Evolutionary conservation across 2,797 vertebrate species (phyloP).

Genomic region (Triplophysa yarkandensis): DNA sequence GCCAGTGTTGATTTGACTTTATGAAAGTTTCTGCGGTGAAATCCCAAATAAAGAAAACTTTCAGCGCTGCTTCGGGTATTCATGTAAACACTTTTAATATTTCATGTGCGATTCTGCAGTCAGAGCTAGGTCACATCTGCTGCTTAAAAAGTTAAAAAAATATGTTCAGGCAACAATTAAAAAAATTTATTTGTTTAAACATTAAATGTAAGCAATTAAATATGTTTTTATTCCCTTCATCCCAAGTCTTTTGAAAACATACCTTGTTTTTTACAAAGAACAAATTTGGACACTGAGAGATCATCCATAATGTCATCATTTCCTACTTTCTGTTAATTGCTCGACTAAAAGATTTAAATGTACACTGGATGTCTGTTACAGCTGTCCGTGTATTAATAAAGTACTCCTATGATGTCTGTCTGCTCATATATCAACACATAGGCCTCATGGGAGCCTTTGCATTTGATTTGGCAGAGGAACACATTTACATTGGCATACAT

Average conservation of each 20-base stretch:
- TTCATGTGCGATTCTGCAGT: background rate
- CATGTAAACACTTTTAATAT: conserved; percentile 23
- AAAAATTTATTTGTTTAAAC: background rate
- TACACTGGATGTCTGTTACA: background rate
- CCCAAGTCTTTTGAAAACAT: background rate
- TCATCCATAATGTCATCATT: background rate
- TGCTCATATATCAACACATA: conserved; percentile 17
- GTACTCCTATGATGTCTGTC: conserved; percentile 1
- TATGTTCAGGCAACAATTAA: too few species aligned
- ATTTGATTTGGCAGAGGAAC: conserved; percentile 29
- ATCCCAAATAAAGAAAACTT: conserved; percentile 10
- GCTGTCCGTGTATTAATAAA: background rate
- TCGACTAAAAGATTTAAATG: background rate
- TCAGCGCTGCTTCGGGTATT: background rate
- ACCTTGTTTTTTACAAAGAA: background rate
- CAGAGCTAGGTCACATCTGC: conserved; percentile 6
- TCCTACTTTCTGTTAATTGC: background rate
- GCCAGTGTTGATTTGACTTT: conserved; percentile 22
- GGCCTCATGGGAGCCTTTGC: conserved; percentile 16
- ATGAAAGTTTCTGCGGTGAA: conserved; percentile 12
- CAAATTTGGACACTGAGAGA: too few species aligned
- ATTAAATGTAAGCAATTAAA: too few species aligned
- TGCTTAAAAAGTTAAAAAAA: background rate
- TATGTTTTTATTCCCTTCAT: too few species aligned
- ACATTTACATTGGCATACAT: conserved; percentile 25